phyloP scores from a whole-genome alignment of 2,888 invertebrate species.

The Euclidia mi region DNA sequence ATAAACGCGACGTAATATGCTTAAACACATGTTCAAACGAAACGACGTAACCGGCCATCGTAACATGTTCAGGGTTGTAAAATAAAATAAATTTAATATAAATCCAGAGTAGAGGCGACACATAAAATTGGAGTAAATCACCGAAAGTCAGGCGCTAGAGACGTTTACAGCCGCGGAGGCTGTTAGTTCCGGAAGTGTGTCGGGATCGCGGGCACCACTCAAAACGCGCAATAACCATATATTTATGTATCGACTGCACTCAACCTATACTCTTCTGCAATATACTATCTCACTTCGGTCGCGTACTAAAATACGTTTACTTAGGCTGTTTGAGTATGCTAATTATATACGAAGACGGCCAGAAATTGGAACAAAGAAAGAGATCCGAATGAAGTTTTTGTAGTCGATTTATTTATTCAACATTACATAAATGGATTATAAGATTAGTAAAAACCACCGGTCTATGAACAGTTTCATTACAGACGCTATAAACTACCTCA shows the following conservation, averaged over 20 bases:
- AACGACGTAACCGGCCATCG: slow-evolving; percentile 72
- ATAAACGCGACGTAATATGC: slow-evolving; percentile 49
- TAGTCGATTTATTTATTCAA: no score
- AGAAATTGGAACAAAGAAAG: no score
- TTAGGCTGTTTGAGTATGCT: no score
- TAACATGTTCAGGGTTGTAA: slow-evolving; percentile 84
- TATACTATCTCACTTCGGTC: no score
- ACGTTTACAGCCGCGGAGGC: slow-evolving; percentile 86
- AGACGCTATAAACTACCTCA: no score
- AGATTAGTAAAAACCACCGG: no score
- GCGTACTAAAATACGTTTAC: no score
- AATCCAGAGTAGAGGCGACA: slow-evolving; percentile 84
- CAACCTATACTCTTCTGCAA: no score
- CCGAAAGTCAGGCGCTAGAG: slow-evolving; percentile 86
- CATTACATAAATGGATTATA: no score
- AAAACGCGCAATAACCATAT: slow-evolving; percentile 76
- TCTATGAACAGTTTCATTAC: no score
- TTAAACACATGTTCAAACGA: slow-evolving; percentile 63
- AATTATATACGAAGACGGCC: no score
- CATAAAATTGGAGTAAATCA: slow-evolving; percentile 89
- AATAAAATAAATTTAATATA: slow-evolving; percentile 88
- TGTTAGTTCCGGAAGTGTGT: slow-evolving; percentile 82
- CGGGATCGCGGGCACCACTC: slow-evolving; percentile 74
- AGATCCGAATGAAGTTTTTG: no score
- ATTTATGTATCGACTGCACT: slow-evolving; percentile 71